Conservation (phyloP, 2,888 invertebrate species). For the Neoascia interrupta region DNA sequence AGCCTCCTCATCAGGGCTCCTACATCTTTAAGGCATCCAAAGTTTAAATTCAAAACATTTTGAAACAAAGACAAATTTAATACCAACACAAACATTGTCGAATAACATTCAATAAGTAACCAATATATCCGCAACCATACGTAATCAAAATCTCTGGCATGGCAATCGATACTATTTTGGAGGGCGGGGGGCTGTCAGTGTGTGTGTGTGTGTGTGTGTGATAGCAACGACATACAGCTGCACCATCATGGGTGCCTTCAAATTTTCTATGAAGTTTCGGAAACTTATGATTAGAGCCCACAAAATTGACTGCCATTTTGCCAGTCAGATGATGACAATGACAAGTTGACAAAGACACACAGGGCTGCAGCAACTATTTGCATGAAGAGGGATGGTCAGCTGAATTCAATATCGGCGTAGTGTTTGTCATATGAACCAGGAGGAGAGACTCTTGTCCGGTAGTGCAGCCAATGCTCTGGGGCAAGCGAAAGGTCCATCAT, state of each 20-base stretch:
- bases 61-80: constrained; percentile 10
- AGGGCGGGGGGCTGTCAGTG: no score
- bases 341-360: no score
- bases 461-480: no score
- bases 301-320: constrained; percentile 49
- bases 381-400: background rate
- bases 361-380: no score
- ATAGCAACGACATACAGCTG: no score
- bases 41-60: background rate
- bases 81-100: constrained; percentile 25
- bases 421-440: no score
- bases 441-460: no score
- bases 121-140: constrained; percentile 4
- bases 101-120: constrained; percentile 12
- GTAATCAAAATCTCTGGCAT: constrained; percentile 24
- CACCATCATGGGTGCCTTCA: no score
- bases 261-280: constrained; percentile 19
- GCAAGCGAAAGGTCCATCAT: no score
- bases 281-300: constrained; percentile 39
- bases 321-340: constrained; percentile 7
- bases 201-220: no score
- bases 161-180: no score
- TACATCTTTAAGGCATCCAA: constrained; percentile 1
- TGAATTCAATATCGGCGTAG: background rate
- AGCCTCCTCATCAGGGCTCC: no score